Conservation (phyloP, 2,888 invertebrate species). For the Caenorhabditis wallacei region DNA sequence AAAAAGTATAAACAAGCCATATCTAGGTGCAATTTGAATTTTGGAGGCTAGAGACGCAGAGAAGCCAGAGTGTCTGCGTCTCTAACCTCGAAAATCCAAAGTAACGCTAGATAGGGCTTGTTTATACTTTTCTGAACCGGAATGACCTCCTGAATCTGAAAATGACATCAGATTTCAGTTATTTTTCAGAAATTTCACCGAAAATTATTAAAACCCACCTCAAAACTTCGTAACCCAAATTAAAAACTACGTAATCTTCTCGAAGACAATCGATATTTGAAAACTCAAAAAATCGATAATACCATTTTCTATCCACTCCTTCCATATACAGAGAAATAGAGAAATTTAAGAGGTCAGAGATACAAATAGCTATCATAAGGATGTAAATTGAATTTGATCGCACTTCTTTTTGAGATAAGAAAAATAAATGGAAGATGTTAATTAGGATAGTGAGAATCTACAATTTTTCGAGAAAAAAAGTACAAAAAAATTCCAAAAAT, state of each 20-base stretch:
- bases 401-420: conserved; percentile 17
- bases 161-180: too few species aligned
- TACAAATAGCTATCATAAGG: conserved; percentile 17
- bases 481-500: neutral
- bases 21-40: too few species aligned
- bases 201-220: neutral
- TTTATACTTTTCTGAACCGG: too few species aligned
- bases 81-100: too few species aligned
- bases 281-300: neutral
- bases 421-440: neutral
- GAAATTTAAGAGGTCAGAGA: conserved; percentile 9
- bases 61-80: too few species aligned
- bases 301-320: conserved; percentile 3
- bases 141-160: too few species aligned
- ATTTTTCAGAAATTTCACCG: too few species aligned
- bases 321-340: conserved; percentile 4
- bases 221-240: conserved; percentile 4
- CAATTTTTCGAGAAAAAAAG: neutral
- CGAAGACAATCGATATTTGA: conserved; percentile 2
- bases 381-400: neutral
- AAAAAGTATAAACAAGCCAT: too few species aligned
- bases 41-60: too few species aligned
- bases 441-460: neutral
- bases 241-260: conserved; percentile 1
- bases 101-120: too few species aligned